Percentiles rank a stretch among this genome's conserved stretches.
These are phyloP conservation scores for Sapayoa aenigma DNA, from an alignment of 2,113 vertebrate species.

Conservation along the genomic window DNA sequence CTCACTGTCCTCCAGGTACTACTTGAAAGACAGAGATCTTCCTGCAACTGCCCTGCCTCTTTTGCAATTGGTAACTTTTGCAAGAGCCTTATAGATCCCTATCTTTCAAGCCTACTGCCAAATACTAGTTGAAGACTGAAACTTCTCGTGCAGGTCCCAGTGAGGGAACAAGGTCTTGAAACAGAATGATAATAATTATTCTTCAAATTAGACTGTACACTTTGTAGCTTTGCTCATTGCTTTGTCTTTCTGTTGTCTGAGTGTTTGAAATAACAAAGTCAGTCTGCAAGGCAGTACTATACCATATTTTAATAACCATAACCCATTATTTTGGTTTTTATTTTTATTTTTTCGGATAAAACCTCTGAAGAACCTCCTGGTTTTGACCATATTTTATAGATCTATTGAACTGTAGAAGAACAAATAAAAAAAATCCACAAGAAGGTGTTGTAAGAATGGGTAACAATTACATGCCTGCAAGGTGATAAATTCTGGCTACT, in stretches of 20 bases:
- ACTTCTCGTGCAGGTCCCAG: neutral
- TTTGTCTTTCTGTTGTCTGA: constrained; percentile 17
- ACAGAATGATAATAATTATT: constrained; percentile 50
- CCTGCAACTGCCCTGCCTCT: neutral
- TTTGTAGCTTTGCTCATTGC: constrained; percentile 1
- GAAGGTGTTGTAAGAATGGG: neutral
- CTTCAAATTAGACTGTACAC: constrained; percentile 31
- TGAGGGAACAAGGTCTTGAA: neutral
- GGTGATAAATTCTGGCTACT: constrained; percentile 48
- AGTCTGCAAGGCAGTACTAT: constrained; percentile 12
- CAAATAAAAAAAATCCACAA: constrained; percentile 5
- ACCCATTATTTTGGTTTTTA: neutral
- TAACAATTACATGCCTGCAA: neutral
- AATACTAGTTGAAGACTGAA: neutral
- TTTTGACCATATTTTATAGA: neutral
- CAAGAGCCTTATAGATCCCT: neutral
- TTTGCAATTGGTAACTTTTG: neutral
- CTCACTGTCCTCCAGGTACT: neutral
- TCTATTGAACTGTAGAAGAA: neutral
- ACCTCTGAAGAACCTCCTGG: neutral
- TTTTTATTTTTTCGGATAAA: neutral
- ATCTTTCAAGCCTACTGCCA: neutral
- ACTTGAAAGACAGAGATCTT: neutral
- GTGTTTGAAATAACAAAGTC: constrained; percentile 28
- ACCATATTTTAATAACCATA: constrained; percentile 49